Evolutionary conservation across 2,797 vertebrate species (phyloP).

Genomic region (Nannoperca obscura): DNA sequence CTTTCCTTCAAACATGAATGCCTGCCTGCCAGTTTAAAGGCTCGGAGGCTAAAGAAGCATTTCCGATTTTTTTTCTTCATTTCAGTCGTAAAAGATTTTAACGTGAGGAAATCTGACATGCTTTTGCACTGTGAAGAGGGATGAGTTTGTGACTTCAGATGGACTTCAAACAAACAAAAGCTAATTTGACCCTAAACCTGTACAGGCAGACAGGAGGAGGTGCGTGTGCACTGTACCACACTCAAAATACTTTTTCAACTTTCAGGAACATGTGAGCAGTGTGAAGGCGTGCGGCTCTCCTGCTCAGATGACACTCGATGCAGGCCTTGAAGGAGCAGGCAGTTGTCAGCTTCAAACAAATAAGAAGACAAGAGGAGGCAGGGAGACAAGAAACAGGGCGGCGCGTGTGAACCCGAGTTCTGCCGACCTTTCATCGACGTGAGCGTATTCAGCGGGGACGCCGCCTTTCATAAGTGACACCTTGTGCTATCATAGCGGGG

Average conservation of each 20-base stretch:
- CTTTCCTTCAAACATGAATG: no score
- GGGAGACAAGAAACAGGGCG: constrained; percentile 60
- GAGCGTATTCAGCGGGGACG: constrained; percentile 73
- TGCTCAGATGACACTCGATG: constrained; percentile 20
- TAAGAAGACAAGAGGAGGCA: constrained; percentile 60
- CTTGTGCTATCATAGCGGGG: constrained; percentile 73
- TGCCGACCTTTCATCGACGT: constrained; percentile 73
- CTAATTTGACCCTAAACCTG: no score
- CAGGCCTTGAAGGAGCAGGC: constrained; percentile 58
- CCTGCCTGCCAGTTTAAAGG: neutral
- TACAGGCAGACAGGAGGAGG: no score
- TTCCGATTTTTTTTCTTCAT: no score
- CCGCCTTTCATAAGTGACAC: constrained; percentile 80
- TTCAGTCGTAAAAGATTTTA: neutral
- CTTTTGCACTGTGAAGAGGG: no score
- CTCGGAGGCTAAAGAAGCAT: neutral
- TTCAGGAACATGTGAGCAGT: constrained; percentile 17
- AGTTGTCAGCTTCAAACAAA: constrained; percentile 65
- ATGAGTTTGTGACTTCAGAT: no score
- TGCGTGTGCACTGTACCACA: neutral
- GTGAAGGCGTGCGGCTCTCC: constrained; percentile 25
- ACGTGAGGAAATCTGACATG: neutral
- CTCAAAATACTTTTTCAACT: constrained; percentile 9
- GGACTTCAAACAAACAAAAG: no score
- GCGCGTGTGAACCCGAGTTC: constrained; percentile 64